phyloP scores from a whole-genome alignment of 2,113 vertebrate genomes.

The Pipa parva region DNA sequence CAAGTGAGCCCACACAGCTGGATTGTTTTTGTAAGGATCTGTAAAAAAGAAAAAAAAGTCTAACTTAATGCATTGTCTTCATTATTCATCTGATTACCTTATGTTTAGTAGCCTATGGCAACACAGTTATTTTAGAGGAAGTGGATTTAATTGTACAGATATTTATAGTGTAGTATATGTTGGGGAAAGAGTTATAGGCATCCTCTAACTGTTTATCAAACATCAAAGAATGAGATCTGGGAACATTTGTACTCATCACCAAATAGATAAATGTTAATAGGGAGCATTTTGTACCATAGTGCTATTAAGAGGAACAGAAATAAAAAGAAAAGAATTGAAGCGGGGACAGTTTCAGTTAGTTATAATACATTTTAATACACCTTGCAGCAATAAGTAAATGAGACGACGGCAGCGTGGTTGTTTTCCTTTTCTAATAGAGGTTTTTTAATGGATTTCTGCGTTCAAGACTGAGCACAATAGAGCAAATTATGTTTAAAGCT shows the following conservation, averaged over 20 bases:
- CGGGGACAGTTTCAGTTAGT: slow-evolving; percentile 47
- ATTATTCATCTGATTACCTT: slow-evolving; percentile 47
- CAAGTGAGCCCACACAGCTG: slow-evolving; percentile 48
- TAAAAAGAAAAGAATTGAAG: slow-evolving; percentile 45
- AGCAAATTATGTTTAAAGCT: too few species aligned
- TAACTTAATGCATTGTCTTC: slow-evolving; percentile 31
- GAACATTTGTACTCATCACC: slow-evolving; percentile 30
- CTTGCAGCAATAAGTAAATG: background rate
- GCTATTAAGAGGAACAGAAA: slow-evolving; percentile 31
- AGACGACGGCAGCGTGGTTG: too few species aligned
- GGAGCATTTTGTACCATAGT: background rate
- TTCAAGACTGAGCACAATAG: too few species aligned
- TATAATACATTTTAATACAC: background rate
- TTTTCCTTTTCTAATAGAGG: too few species aligned
- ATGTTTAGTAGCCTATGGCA: slow-evolving; percentile 49
- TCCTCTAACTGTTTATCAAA: slow-evolving; percentile 32
- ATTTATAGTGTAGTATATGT: slow-evolving; percentile 36
- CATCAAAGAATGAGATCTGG: slow-evolving; percentile 44
- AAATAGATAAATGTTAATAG: slow-evolving; percentile 36
- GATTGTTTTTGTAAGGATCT: slow-evolving; percentile 42
- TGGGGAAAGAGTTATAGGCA: slow-evolving; percentile 35
- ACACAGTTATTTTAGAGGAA: slow-evolving; percentile 46
- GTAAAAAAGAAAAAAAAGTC: slow-evolving; percentile 19
- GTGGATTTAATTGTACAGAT: slow-evolving; percentile 44
- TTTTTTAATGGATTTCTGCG: too few species aligned